Percentiles rank a stretch among this genome's conserved stretches.
Evolutionary conservation across 2,797 vertebrate species (phyloP).

Genomic region (Pogonophryne albipinna): DNA sequence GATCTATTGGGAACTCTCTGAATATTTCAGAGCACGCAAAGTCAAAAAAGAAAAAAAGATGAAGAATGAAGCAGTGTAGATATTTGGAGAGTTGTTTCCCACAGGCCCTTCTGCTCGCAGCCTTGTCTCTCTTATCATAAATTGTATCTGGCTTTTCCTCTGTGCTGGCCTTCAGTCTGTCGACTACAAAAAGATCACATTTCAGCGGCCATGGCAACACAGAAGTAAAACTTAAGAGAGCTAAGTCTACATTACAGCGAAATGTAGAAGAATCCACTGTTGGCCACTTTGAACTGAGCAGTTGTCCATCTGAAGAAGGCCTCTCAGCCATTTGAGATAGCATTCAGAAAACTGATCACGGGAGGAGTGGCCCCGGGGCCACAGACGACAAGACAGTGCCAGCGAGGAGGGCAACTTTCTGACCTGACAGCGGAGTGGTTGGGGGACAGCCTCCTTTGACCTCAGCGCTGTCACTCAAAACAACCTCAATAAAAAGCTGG

Average conservation of each 20-base stretch:
- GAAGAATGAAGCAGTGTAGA: conserved; percentile 71
- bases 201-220: conserved; percentile 54
- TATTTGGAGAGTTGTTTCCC: conserved; percentile 82
- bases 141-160: conserved; percentile 75
- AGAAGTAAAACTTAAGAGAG: conserved; percentile 50
- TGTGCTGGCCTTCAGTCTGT: conserved; percentile 71
- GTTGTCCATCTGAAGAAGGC: conserved; percentile 26
- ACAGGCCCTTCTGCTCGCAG: conserved; percentile 66
- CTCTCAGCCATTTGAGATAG: conserved; percentile 24
- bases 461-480: conserved; percentile 59
- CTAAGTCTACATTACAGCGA: conserved; percentile 20
- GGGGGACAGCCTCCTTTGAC: conserved; percentile 48
- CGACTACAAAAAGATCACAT: conserved; percentile 73
- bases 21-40: conserved; percentile 72
- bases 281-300: conserved; percentile 46
- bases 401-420: conserved; percentile 41
- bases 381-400: conserved; percentile 44
- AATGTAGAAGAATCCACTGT: not conserved
- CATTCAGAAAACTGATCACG: conserved; percentile 54
- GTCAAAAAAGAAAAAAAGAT: conserved; percentile 33
- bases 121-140: conserved; percentile 79
- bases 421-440: conserved; percentile 64
- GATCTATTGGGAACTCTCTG: conserved; percentile 75
- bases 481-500: conserved; percentile 43
- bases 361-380: conserved; percentile 50